Conservation (phyloP, 2,888 invertebrate species). For the Diplolepis rosae region DNA sequence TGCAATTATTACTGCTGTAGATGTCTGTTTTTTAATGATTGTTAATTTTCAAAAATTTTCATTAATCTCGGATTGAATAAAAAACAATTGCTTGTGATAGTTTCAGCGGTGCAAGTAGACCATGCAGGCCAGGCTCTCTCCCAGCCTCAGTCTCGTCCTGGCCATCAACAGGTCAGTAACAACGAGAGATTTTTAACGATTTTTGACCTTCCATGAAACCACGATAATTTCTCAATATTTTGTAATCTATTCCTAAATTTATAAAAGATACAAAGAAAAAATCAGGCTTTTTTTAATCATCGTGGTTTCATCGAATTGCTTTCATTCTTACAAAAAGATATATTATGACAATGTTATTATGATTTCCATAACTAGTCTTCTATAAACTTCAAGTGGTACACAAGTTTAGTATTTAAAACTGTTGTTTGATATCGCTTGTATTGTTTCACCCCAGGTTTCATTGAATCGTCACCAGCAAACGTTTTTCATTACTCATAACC, state of each 20-base stretch:
- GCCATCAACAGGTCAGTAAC: slow-evolving; percentile 73
- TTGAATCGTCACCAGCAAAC: slow-evolving; percentile 5
- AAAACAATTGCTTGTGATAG: slow-evolving; percentile 71
- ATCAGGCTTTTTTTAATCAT: neutral
- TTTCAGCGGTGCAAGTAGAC: slow-evolving; percentile 73
- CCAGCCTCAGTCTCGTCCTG: slow-evolving; percentile 73
- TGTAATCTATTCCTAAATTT: too few species aligned
- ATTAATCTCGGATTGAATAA: slow-evolving; percentile 62
- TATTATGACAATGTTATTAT: too few species aligned
- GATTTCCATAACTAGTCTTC: neutral
- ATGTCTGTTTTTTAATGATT: slow-evolving; percentile 38
- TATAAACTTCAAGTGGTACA: neutral
- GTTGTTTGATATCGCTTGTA: neutral
- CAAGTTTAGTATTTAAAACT: neutral
- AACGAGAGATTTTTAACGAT: slow-evolving; percentile 61
- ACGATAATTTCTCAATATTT: slow-evolving; percentile 43
- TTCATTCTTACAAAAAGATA: too few species aligned
- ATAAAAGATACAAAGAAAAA: too few species aligned
- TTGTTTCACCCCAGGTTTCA: neutral
- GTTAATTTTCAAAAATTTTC: slow-evolving; percentile 43
- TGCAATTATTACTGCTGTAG: slow-evolving; percentile 30
- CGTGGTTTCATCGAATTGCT: neutral
- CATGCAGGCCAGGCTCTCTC: slow-evolving; percentile 73
- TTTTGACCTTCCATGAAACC: slow-evolving; percentile 51
- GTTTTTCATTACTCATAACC: slow-evolving; percentile 15